Evolutionary conservation across 2,888 invertebrate genomes (phyloP).

Genomic region (Athalia cordata): DNA sequence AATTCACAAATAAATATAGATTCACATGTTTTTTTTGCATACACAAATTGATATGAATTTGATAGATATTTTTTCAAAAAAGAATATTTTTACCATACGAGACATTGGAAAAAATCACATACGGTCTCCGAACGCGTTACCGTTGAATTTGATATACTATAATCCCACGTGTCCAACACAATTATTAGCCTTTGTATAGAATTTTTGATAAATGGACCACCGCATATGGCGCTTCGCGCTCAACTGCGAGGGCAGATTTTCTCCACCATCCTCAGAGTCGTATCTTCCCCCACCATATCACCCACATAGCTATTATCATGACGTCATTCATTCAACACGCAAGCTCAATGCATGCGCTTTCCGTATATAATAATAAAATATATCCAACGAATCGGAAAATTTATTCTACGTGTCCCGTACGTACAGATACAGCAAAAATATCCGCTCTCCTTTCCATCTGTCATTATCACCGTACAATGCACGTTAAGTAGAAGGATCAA

Average conservation of each 20-base stretch:
- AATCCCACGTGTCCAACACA: constrained; percentile 65
- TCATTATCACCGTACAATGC: background rate
- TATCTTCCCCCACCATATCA: constrained; percentile 60
- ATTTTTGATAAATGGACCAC: constrained; percentile 63
- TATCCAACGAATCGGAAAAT: constrained; percentile 40
- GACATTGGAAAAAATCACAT: constrained; percentile 1
- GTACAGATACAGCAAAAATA: background rate
- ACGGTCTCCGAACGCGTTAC: constrained; percentile 54
- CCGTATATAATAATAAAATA: constrained; percentile 8
- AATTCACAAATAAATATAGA: no score
- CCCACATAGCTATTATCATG: constrained; percentile 42
- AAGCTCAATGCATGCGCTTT: constrained; percentile 48
- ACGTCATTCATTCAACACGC: constrained; percentile 53
- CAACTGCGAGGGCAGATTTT: constrained; percentile 63
- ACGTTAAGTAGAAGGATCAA: background rate
- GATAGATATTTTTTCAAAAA: background rate
- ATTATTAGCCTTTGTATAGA: constrained; percentile 61
- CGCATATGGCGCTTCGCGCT: constrained; percentile 69
- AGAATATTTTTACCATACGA: background rate
- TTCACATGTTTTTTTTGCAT: no score
- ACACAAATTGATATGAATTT: no score
- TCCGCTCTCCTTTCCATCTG: background rate
- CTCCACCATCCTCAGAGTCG: constrained; percentile 58
- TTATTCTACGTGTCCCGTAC: constrained; percentile 19
- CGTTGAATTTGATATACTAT: constrained; percentile 52